These are phyloP conservation scores for Mus musculus DNA, from an alignment of 2,113 vertebrate species.

Conservation along the genomic window DNA sequence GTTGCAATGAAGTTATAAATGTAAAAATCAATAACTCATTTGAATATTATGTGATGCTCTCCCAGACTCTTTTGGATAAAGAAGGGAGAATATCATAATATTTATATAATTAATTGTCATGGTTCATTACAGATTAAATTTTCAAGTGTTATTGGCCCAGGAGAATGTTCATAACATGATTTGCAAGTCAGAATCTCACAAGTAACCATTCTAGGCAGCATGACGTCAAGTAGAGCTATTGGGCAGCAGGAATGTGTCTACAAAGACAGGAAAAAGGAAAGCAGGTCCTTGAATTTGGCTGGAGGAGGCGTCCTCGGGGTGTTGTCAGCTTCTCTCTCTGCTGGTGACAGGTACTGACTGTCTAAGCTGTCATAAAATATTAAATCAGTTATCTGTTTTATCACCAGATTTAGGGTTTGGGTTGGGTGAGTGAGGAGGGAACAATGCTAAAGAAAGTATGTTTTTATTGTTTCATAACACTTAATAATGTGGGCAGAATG, in stretches of 20 bases:
- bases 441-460: not conserved
- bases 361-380: not conserved
- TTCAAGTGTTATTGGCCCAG: not conserved
- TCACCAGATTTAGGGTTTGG: not conserved
- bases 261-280: not conserved
- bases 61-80: not conserved
- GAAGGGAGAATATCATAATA: no score
- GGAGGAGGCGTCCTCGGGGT: not conserved
- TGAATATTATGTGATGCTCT: not conserved
- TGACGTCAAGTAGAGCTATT: not conserved
- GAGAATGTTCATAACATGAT: not conserved
- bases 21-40: not conserved
- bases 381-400: not conserved
- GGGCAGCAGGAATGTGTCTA: not conserved
- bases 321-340: not conserved
- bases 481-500: not conserved
- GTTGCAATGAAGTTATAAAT: not conserved
- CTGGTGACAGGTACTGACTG: not conserved
- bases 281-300: not conserved
- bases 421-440: not conserved
- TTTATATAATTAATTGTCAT: not conserved
- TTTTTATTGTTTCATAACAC: not conserved
- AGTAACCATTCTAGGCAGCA: not conserved
- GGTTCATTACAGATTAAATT: not conserved
- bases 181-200: not conserved